Conservation (phyloP, 2,113 vertebrate species). For the Accipiter cooperii region DNA sequence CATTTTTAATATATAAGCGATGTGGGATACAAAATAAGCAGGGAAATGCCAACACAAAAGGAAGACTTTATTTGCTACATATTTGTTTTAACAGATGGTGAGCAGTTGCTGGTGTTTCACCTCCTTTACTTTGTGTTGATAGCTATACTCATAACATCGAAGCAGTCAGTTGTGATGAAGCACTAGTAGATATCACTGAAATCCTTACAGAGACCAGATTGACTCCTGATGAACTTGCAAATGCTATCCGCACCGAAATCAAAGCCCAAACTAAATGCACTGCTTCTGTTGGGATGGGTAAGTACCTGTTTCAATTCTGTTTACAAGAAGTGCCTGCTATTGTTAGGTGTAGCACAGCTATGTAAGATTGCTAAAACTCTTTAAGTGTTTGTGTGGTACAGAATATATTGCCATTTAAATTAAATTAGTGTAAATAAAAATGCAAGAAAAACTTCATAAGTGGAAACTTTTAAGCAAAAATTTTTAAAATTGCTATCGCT, state of each 20-base stretch:
- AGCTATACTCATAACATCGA: constrained; percentile 96
- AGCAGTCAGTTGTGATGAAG: constrained; percentile 97
- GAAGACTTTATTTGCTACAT: constrained; percentile 34
- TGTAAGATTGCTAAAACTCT: not conserved
- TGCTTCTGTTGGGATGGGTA: constrained; percentile 95
- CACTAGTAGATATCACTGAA: constrained; percentile 86
- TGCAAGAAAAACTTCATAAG: not conserved
- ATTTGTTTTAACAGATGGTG: constrained; percentile 34
- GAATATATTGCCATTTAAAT: not conserved
- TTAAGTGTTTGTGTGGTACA: not conserved
- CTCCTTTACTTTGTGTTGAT: constrained; percentile 65
- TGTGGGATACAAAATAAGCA: not conserved
- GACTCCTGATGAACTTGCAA: constrained; percentile 84
- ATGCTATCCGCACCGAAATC: constrained; percentile 85
- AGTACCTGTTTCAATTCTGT: constrained; percentile 33
- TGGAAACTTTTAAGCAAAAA: not conserved
- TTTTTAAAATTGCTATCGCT: not conserved
- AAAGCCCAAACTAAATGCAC: constrained; percentile 87
- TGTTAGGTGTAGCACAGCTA: not conserved
- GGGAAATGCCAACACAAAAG: not conserved
- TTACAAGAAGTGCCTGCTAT: not conserved
- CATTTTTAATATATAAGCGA: not conserved
- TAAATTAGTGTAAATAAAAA: not conserved
- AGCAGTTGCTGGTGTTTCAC: constrained; percentile 40
- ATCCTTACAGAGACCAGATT: constrained; percentile 84